Base-by-base conservation (phyloP, 2,113 vertebrate species). In the Megatriorchis doriae region DNA sequence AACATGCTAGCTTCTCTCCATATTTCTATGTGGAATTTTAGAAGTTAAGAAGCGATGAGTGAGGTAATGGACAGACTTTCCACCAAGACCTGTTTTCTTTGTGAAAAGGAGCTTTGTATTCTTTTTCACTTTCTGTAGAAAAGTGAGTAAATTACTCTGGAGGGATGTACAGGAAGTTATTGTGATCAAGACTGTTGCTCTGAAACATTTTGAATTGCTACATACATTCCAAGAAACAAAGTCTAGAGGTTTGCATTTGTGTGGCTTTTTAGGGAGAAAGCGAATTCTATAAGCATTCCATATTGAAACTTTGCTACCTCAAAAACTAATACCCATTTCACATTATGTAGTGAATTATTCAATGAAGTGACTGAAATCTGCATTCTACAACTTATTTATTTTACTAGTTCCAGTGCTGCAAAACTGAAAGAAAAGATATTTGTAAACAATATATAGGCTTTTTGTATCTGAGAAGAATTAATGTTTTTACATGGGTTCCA, bases 351-450 rank as follows among this genome's bases (percentile, higher is more conserved):
- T 96, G 96, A 97, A 96, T 96, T 97, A 96, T 97, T 97, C 92
- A 97, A 43, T 94, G 95, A 97, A 97, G 92, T 97, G 96, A 93
- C 95, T 96, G 96, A 97, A 96, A 96, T 96, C 90, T 96, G 93
- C 96, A 22, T 45, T 10, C 32, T 38, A 17, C 58, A 98, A 89
- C 87, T 98, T 96, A 87, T 10, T 97, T 96, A 91, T 95, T 96
- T 95, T 95, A 94, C 86, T 67, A 93, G 86, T 90, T 90, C 73
- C 63, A 88, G 86, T 93, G 91, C 78, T 96, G 93, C 77, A 90
- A 96, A 95, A 94, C 94, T 90, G 94, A 93, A 97, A 97, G 58
- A 82, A 90, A 97, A 89, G 50, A 50, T 92, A 95, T 91, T 96
- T 97, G 73, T 90, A 92, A 95, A 88, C 81, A 93, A 31, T 42